Conservation (phyloP, 2,888 invertebrate genomes). For the Scelioninae gen. 2 region DNA sequence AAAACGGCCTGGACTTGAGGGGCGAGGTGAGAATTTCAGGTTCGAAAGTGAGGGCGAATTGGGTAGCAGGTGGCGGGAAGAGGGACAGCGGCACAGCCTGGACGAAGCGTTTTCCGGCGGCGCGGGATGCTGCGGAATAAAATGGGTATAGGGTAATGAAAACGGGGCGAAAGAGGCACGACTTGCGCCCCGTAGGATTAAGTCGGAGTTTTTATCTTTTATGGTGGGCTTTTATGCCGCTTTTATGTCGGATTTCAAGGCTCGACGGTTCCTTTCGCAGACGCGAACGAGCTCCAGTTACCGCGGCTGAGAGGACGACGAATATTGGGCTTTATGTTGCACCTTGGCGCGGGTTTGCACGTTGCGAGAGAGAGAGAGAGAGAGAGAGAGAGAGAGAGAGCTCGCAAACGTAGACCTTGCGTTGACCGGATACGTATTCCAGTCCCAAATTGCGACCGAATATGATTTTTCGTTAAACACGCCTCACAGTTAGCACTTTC, state of each 20-base stretch:
- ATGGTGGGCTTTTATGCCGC: slow-evolving; percentile 64
- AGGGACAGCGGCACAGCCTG: slow-evolving; percentile 1
- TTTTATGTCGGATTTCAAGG: slow-evolving; percentile 66
- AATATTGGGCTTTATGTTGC: slow-evolving; percentile 51
- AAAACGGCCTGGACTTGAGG: too few relatives aligned
- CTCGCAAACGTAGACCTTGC: too few relatives aligned
- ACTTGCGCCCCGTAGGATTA: slow-evolving; percentile 68
- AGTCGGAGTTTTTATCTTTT: slow-evolving; percentile 68
- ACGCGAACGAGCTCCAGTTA: slow-evolving; percentile 50
- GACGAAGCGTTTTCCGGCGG: slow-evolving; percentile 34
- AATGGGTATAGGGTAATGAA: slow-evolving; percentile 65
- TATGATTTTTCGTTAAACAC: too few relatives aligned
- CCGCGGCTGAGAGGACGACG: slow-evolving; percentile 45
- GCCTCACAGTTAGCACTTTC: too few relatives aligned
- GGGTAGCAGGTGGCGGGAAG: slow-evolving; percentile 6
- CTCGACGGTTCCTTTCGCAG: slow-evolving; percentile 47
- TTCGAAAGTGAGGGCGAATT: too few relatives aligned
- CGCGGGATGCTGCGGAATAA: slow-evolving; percentile 44
- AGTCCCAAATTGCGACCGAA: too few relatives aligned
- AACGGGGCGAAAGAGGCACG: slow-evolving; percentile 65
- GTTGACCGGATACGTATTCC: too few relatives aligned
- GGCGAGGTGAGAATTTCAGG: slow-evolving; percentile 53
- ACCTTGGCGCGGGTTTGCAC: slow-evolving; percentile 39
- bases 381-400: too few relatives aligned
- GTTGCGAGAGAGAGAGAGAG: slow-evolving; percentile 33